phyloP scores from a whole-genome alignment of 2,888 invertebrate genomes.

The Halictus ligatus region DNA sequence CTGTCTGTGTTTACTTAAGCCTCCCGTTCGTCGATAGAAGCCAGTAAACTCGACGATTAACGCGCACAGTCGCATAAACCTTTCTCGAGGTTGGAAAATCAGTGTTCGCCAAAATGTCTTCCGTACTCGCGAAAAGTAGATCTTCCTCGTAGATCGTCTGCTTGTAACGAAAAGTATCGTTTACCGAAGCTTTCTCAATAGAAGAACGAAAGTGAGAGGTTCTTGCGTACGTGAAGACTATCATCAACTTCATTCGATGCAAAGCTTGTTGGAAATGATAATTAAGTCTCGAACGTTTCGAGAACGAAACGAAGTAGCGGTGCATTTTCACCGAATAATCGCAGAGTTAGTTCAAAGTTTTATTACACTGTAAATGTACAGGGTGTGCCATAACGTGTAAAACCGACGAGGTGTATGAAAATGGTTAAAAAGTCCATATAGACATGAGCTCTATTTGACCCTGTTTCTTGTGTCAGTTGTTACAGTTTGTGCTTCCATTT shows the following conservation, averaged over 20 bases:
- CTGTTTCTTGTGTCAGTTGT: background rate
- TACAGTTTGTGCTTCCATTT: background rate
- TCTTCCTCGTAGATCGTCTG: background rate
- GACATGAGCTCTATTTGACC: background rate
- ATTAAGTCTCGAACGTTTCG: background rate
- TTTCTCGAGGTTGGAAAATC: background rate
- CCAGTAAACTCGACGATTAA: conserved; percentile 26
- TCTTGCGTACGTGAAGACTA: background rate
- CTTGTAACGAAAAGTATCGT: conserved; percentile 4
- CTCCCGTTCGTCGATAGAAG: conserved; percentile 40
- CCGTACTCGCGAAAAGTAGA: conserved; percentile 1
- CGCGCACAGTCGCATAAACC: conserved; percentile 3
- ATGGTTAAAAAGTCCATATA: background rate
- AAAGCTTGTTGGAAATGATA: conserved; percentile 1
- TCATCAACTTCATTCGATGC: background rate
- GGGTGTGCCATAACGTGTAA: conserved; percentile 18
- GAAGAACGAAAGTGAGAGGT: background rate
- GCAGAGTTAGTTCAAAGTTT: conserved; percentile 12
- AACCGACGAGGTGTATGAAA: background rate
- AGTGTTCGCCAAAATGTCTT: conserved; percentile 11
- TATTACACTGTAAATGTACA: background rate
- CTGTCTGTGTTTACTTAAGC: conserved; percentile 57
- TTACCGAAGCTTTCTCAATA: background rate
- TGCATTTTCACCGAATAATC: conserved; percentile 10
- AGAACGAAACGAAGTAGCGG: conserved; percentile 7